A percentile compares a stretch with the other conserved stretches of the same genome.
phyloP scores from a whole-genome alignment of 2,888 invertebrate species.

The Gryllus longicercus region DNA sequence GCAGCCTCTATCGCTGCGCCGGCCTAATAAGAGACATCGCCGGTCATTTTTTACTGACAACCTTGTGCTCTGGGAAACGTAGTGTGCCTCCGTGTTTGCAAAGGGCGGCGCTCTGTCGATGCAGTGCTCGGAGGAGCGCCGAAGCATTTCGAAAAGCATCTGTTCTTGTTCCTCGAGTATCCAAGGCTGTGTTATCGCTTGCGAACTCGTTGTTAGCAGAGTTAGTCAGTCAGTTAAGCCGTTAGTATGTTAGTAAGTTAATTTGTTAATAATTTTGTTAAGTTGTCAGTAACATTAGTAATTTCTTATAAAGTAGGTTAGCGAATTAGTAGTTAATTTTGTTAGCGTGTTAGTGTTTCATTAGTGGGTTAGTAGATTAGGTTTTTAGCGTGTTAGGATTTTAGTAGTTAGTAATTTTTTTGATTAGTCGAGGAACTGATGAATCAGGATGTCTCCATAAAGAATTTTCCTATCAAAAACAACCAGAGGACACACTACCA shows the following conservation, averaged over 20 bases:
- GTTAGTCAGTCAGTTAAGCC: background rate
- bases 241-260: background rate
- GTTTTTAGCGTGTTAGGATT: background rate
- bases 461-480: too few relatives aligned
- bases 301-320: too few relatives aligned
- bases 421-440: background rate
- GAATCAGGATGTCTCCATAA: too few relatives aligned
- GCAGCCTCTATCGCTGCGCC: background rate
- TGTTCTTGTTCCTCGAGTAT: background rate
- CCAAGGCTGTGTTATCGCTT: background rate
- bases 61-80: too few relatives aligned
- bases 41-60: background rate
- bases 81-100: too few relatives aligned
- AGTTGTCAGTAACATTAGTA: too few relatives aligned
- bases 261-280: too few relatives aligned
- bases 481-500: too few relatives aligned
- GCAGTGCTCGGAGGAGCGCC: background rate
- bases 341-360: background rate
- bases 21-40: background rate
- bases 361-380: background rate
- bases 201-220: background rate
- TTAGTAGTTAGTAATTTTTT: slow-evolving; percentile 1
- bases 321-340: background rate
- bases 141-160: background rate
- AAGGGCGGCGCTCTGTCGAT: too few relatives aligned